These are phyloP conservation scores for Karalla daura DNA, from an alignment of 2,797 vertebrate genomes.

Conservation along the genomic window DNA sequence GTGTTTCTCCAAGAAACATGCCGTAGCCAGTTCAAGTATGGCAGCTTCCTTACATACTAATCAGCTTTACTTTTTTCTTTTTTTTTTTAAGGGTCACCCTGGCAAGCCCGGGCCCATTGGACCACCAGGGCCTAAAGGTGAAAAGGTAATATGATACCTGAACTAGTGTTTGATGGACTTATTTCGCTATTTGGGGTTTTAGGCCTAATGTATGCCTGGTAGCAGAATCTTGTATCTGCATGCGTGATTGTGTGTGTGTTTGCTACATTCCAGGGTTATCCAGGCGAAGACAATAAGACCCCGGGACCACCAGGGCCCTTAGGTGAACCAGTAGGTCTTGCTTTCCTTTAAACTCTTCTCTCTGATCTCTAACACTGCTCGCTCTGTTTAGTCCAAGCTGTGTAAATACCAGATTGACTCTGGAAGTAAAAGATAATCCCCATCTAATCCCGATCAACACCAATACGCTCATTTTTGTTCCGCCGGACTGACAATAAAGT, in stretches of 20 bases:
- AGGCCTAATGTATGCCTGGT: not conserved
- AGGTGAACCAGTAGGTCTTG: slow-evolving; percentile 99
- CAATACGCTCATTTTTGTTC: not conserved
- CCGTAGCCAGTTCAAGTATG: slow-evolving; percentile 20
- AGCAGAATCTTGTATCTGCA: slow-evolving; percentile 2
- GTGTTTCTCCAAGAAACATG: slow-evolving; percentile 33
- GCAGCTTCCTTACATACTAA: slow-evolving; percentile 6
- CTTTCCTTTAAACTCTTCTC: slow-evolving; percentile 84
- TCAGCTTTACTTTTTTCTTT: slow-evolving; percentile 31
- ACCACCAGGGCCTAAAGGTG: slow-evolving; percentile 92
- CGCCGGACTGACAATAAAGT: not conserved
- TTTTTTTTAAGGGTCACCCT: slow-evolving; percentile 86
- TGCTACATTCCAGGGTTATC: slow-evolving; percentile 88
- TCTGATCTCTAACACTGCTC: slow-evolving; percentile 30
- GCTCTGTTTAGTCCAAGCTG: slow-evolving; percentile 24
- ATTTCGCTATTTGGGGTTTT: not conserved
- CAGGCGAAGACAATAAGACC: slow-evolving; percentile 91
- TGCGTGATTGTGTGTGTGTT: slow-evolving; percentile 45
- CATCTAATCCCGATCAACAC: slow-evolving; percentile 5
- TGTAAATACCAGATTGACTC: slow-evolving; percentile 32
- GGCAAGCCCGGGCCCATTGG: slow-evolving; percentile 90
- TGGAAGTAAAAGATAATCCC: slow-evolving; percentile 31
- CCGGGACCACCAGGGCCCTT: slow-evolving; percentile 93
- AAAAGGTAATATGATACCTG: slow-evolving; percentile 87
- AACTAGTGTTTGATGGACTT: not conserved